These are phyloP conservation scores for Rhipidura dahli DNA, from an alignment of 2,113 vertebrate species.

Conservation along the genomic window DNA sequence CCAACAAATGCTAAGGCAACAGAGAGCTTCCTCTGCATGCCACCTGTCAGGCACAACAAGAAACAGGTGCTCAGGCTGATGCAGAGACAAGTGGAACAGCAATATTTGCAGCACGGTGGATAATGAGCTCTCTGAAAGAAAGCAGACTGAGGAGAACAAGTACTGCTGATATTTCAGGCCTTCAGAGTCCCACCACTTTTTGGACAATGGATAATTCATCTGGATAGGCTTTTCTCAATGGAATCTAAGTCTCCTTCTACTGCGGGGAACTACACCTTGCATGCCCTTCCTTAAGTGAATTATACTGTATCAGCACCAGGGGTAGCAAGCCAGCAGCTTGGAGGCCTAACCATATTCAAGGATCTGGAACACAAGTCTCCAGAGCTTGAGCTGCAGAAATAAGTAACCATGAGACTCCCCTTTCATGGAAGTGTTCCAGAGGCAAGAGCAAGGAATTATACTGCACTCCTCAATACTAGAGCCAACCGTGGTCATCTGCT, in stretches of 20 bases:
- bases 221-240: neutral
- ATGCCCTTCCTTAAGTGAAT: neutral
- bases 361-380: neutral
- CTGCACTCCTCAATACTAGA: neutral
- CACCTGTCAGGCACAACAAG: conserved; percentile 70
- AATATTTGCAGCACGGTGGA: neutral
- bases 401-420: neutral
- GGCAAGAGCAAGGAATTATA: neutral
- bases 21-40: conserved; percentile 97
- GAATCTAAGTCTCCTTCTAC: neutral
- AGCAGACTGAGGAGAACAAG: neutral
- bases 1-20: conserved; percentile 97
- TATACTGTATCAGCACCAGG: neutral
- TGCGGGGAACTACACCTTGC: neutral
- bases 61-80: neutral
- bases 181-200: neutral
- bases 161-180: neutral
- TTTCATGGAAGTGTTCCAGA: neutral
- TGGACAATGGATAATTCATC: neutral
- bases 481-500: neutral
- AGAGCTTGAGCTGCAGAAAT: neutral
- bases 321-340: neutral
- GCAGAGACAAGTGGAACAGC: neutral
- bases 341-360: neutral
- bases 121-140: neutral